Evolutionary conservation across 1,140 invertebrate species (phyloP), one percentile per base, ranked within the genome.

Genomic region (Pogonomyrmex barbatus): DNA sequence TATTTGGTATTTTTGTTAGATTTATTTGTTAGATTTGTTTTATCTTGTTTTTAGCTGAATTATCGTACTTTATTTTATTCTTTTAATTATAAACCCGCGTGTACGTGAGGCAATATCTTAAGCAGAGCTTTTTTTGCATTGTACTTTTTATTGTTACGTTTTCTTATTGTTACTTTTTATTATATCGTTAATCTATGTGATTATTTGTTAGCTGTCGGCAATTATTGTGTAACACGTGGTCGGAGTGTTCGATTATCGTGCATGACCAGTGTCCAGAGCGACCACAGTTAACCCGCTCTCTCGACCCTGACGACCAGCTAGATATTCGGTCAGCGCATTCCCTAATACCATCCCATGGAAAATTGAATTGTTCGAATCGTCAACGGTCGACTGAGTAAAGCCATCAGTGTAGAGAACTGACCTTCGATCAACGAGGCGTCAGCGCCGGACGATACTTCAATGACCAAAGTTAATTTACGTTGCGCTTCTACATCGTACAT

Each of bases 121-220:
- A 8, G 5, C 5, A 1, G 6, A 3, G 6, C 39, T 39, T 50
- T 36, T 12, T 4, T 9, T 4, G 33, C n/a, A 10, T 17, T 33
- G 33, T n/a, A 68, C 4, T 9, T 9, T 39, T 17, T 45, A 45
- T 68, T 68, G 42, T 4, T 2, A 24, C 24, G 24, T 24, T 24
- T 24, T 24, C 24, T 24, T 24, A 24, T 24, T 24, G 24, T 24
- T 24, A 24, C 24, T 24, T 24, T 24, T 24, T 24, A 4, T 47
- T 68, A 17, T 87, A 81, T 91, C 84, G 85, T 91, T 90, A 91
- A 91, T 89, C 87, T 79, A 85, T 77, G 81, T 87, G 88, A 92
- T 88, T 89, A 86, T 76, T 77, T 85, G 56, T 62, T 54, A 75
- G 39, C 47, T 87, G 65, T 86, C 50, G 73, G 79, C 78, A 63